Conservation (phyloP, 53 echinoderm and acorn worm genomes). For the Patiria pectinifera region DNA sequence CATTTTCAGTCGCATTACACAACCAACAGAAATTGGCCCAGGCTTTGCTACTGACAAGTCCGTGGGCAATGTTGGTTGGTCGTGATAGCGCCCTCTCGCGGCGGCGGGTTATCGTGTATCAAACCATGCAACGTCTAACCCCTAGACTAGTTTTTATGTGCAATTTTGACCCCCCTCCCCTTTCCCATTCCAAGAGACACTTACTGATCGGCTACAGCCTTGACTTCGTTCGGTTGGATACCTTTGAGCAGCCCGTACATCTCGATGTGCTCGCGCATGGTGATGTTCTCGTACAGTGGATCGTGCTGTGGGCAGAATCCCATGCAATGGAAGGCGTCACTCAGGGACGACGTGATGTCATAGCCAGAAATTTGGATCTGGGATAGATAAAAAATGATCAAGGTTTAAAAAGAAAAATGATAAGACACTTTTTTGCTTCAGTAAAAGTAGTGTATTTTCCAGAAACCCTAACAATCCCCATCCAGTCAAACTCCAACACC, state of each 20-base stretch:
- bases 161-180: neutral
- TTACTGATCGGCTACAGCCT: slow-evolving; percentile 71
- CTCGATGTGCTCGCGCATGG: slow-evolving; percentile 80
- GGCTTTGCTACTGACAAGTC: too few species aligned
- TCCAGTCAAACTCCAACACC: too few species aligned
- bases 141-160: too few species aligned
- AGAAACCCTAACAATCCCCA: neutral
- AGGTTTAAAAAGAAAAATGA: neutral
- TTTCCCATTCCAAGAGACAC: neutral
- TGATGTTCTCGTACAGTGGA: slow-evolving; percentile 78
- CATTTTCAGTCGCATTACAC: too few species aligned
- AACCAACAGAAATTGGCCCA: too few species aligned
- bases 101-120: too few species aligned
- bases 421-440: neutral
- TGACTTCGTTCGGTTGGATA: slow-evolving; percentile 50
- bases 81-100: too few species aligned
- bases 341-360: slow-evolving; percentile 76
- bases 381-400: neutral
- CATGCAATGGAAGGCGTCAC: slow-evolving; percentile 69
- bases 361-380: slow-evolving; percentile 77
- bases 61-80: too few species aligned
- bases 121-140: too few species aligned
- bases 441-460: neutral
- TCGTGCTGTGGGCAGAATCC: slow-evolving; percentile 86
- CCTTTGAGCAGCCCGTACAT: slow-evolving; percentile 72